Base-by-base conservation (phyloP, 2,888 invertebrate species). In the Pachymerium ferrugineum region DNA sequence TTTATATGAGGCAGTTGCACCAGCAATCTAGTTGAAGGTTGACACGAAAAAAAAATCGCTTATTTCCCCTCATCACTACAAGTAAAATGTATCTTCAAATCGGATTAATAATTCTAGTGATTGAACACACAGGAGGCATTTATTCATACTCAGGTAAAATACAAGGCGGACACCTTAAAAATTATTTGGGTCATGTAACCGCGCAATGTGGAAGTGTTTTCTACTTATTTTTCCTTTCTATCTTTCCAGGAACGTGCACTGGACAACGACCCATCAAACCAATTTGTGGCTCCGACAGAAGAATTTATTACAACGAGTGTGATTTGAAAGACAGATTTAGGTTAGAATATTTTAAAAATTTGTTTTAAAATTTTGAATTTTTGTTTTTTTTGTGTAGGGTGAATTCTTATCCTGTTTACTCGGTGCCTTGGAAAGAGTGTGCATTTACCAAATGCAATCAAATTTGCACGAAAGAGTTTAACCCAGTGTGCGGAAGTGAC, bases 401-500 rank as follows among this genome's bases (percentile, higher is more conserved):
- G 30, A 10, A 2, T n/a, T 0, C 19, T 3, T 3, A 69, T n/a
- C 10, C 31, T 6, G 16, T 69, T 30, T 19, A 69, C 30, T 10
- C 33, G 12, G 69, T 69, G 0, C 29, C 31, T 31, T 69, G 69
- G 69, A 10, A 30, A 19, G 10, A 69, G 12, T 69, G 69, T 19
- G 5, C 2, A 3, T 19, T 3, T 3, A 19, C 22, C 12, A 8
- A 16, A 12, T 69, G 69, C 30, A 0, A 6, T 19, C 30, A 33
- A 31, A 6, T 22, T 4, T 69, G 69, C 30, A 31, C 31, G 10
- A 8, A 30, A 31, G 69, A 69, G 2, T 31, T 1, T 12, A 19
- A 69, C 22, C 69, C 69, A 29, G 69, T 69, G 2, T 69, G 69
- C 30, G 69, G 69, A 5, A 33, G 33, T 8, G 69, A 69, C 16